Base-by-base conservation (phyloP, 2,113 vertebrate species). In the Thamnaconus septentrionalis region DNA sequence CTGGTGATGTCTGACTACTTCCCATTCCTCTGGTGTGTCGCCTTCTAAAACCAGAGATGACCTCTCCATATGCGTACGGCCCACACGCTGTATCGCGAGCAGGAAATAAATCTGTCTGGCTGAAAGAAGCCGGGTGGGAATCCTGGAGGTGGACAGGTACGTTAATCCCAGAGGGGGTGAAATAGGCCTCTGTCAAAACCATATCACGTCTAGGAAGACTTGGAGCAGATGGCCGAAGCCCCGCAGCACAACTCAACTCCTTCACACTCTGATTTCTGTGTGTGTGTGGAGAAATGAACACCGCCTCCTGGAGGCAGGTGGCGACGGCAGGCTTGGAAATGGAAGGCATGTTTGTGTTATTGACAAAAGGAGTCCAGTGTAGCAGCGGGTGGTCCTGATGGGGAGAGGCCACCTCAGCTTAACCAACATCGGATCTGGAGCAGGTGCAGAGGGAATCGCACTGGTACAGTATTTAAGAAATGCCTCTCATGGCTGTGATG, bases 61-160 rank as follows among this genome's bases (percentile, higher is more conserved):
- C 66, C 78, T 85, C 70, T 31, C 18, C 18, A 31, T 31, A 31
- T 31, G 18, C 18, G 18, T 31, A 31, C 18, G 18, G 67, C 81
- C 77, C 57, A 76, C 70, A 44, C 78, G 59, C 59, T 68, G 66
- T 61, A 43, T 59, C 58, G 64, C 8, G 53, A 9, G 40, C 48
- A 70, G 11, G 71, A 83, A 72, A 66, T 64, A 55, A 11, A 48
- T 59, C 48, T 59, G 42, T 44, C 63, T 59, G 45, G 18, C 64
- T 8, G 68, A 80, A 70, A 65, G 67, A 53, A 58, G 1, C 18
- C 47, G 59, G 61, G 70, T 68, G 80, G 78, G 79, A 85, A 80
- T 75, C 73, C 82, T 75, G 85, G 80, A 78, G 88, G 84, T 72
- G 85, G 86, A 84, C 75, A 80, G 79, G 56, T 80, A 60, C 54